These are phyloP conservation scores for Poecile montanus DNA, from an alignment of 2,797 vertebrate genomes.

Conservation along the genomic window DNA sequence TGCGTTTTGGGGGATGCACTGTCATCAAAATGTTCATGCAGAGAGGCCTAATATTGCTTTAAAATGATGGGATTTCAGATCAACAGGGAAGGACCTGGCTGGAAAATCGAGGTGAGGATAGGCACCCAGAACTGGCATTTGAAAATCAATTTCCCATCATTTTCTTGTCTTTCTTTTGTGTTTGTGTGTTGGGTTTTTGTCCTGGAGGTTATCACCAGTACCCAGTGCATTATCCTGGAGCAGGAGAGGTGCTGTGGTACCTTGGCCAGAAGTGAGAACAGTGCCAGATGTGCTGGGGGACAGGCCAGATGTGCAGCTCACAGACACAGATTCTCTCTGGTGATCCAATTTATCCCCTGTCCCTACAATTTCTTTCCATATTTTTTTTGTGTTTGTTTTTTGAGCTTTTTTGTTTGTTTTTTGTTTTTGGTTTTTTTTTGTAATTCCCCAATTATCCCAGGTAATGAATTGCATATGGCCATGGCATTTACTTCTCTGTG, in stretches of 20 bases:
- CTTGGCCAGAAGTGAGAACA: neutral
- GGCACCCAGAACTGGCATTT: neutral
- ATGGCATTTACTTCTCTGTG: constrained; percentile 56
- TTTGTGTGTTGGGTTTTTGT: neutral
- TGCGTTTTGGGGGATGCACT: neutral
- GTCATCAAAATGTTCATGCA: neutral
- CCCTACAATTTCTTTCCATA: neutral
- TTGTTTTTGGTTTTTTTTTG: neutral
- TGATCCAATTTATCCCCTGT: neutral
- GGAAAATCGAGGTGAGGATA: neutral
- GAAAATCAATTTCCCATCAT: neutral
- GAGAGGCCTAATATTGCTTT: neutral
- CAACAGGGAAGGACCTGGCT: neutral
- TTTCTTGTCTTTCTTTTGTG: neutral
- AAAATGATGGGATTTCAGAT: neutral
- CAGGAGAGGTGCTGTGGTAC: neutral
- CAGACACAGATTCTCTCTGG: neutral
- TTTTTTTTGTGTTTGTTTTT: neutral
- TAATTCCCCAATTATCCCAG: constrained; percentile 58
- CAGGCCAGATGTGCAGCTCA: neutral
- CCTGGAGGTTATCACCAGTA: neutral
- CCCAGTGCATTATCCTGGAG: neutral
- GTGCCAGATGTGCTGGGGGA: neutral
- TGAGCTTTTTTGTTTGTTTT: neutral
- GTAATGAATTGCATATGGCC: constrained; percentile 67